Conservation (phyloP, 2,888 invertebrate species). For the Malthinus flaveolus region DNA sequence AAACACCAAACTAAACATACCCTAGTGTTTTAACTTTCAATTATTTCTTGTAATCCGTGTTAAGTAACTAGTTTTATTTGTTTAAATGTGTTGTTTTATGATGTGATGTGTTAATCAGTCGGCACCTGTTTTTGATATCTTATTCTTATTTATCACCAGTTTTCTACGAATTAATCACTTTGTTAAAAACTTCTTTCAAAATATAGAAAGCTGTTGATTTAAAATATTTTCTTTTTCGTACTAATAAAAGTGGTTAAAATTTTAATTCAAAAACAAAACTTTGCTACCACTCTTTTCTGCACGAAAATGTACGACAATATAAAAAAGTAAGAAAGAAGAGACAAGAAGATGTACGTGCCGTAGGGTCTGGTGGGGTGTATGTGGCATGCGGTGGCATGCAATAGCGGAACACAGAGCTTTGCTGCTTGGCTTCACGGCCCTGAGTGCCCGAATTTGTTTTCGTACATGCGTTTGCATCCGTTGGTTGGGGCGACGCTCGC, state of each 20-base stretch:
- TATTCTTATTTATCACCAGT: slow-evolving; percentile 35
- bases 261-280: neutral
- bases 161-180: slow-evolving; percentile 33
- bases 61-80: slow-evolving; percentile 9
- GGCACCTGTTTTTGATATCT: slow-evolving; percentile 43
- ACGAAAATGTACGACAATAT: slow-evolving; percentile 30
- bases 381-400: slow-evolving; percentile 66
- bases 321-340: slow-evolving; percentile 42
- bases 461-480: slow-evolving; percentile 44
- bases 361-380: slow-evolving; percentile 64
- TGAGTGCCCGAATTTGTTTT: slow-evolving; percentile 51
- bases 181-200: neutral
- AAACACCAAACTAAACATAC: slow-evolving; percentile 27
- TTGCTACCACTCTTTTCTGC: slow-evolving; percentile 15
- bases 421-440: slow-evolving; percentile 53
- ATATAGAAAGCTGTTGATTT: slow-evolving; percentile 39
- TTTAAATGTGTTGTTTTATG: slow-evolving; percentile 17
- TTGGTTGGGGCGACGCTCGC: slow-evolving; percentile 50
- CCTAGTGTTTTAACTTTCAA: slow-evolving; percentile 13
- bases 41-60: slow-evolving; percentile 19
- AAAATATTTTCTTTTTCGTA: slow-evolving; percentile 30
- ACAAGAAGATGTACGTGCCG: slow-evolving; percentile 60
- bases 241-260: slow-evolving; percentile 16
- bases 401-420: slow-evolving; percentile 59
- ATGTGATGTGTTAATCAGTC: slow-evolving; percentile 43